phyloP scores from a whole-genome alignment of 1,140 invertebrate species.

The Lasioglossum albipes region DNA sequence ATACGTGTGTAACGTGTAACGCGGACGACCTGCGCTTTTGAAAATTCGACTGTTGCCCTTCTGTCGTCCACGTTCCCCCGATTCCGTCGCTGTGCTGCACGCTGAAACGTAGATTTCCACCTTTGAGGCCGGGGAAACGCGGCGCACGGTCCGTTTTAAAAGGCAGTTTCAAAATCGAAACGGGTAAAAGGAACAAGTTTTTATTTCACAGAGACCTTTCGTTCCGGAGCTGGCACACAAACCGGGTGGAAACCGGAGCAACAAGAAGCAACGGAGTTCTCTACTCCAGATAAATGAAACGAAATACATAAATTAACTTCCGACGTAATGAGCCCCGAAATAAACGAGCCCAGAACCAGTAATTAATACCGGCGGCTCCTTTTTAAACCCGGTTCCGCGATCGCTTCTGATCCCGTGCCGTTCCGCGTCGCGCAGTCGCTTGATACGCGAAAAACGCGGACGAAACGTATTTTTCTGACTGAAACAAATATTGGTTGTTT shows the following conservation, averaged over 20 bases:
- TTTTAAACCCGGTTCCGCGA: not conserved
- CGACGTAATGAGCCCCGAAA: not conserved
- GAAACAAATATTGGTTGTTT: no score
- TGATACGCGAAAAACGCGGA: no score
- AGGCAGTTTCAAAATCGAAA: conserved; percentile 6
- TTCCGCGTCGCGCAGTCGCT: no score
- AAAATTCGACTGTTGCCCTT: conserved; percentile 41
- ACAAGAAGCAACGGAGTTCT: no score
- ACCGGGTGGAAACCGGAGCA: no score
- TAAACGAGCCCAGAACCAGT: not conserved
- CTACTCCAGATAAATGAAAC: no score
- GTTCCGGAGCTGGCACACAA: not conserved
- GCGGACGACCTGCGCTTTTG: conserved; percentile 21
- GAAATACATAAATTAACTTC: not conserved
- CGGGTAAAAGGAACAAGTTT: not conserved
- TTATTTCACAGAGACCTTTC: not conserved
- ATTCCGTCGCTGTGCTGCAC: not conserved
- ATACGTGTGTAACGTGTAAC: not conserved
- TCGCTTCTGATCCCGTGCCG: no score
- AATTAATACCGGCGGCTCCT: not conserved
- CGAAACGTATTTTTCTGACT: no score
- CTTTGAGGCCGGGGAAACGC: conserved; percentile 4
- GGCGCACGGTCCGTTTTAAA: not conserved
- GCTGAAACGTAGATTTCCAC: conserved; percentile 21
- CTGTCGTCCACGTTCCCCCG: conserved; percentile 3